phyloP scores from a whole-genome alignment of 1,140 invertebrate genomes.

The Sitodiplosis mosellana region DNA sequence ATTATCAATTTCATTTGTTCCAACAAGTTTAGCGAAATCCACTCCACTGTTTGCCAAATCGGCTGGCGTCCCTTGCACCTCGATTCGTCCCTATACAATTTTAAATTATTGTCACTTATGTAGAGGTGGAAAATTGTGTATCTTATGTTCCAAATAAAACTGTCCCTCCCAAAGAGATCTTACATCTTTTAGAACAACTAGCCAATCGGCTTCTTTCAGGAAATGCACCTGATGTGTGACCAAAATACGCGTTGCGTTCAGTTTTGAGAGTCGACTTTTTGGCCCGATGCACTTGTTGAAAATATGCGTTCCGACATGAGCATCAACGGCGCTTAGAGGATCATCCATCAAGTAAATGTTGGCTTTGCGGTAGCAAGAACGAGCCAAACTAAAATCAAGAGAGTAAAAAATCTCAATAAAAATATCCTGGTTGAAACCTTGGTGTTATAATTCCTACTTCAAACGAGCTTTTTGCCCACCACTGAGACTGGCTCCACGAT shows the following conservation, averaged over 20 bases:
- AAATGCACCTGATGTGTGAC: constrained; percentile 66
- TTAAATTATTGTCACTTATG: too few species aligned
- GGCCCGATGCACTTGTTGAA: constrained; percentile 42
- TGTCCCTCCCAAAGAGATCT: constrained; percentile 35
- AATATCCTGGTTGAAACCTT: not conserved
- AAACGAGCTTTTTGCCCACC: constrained; percentile 55
- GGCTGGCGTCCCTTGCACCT: too few species aligned
- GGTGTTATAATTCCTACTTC: constrained; percentile 15
- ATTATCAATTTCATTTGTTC: constrained; percentile 26
- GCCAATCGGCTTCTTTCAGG: constrained; percentile 42
- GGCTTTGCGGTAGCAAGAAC: constrained; percentile 32
- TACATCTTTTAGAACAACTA: constrained; percentile 47
- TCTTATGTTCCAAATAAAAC: constrained; percentile 38
- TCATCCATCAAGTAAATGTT: constrained; percentile 69
- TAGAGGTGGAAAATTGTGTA: too few species aligned
- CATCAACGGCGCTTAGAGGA: constrained; percentile 64
- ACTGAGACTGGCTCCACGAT: constrained; percentile 46
- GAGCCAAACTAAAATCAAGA: constrained; percentile 14
- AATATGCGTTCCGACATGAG: constrained; percentile 59
- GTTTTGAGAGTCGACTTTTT: constrained; percentile 23
- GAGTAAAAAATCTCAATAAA: not conserved
- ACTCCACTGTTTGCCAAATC: too few species aligned
- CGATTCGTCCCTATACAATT: too few species aligned
- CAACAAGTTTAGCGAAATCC: constrained; percentile 42
- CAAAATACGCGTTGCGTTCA: constrained; percentile 38